Evolutionary conservation across 1,140 invertebrate species (phyloP), one percentile per base, ranked within the genome.

Genomic region (Oreohelix idahoensis): DNA sequence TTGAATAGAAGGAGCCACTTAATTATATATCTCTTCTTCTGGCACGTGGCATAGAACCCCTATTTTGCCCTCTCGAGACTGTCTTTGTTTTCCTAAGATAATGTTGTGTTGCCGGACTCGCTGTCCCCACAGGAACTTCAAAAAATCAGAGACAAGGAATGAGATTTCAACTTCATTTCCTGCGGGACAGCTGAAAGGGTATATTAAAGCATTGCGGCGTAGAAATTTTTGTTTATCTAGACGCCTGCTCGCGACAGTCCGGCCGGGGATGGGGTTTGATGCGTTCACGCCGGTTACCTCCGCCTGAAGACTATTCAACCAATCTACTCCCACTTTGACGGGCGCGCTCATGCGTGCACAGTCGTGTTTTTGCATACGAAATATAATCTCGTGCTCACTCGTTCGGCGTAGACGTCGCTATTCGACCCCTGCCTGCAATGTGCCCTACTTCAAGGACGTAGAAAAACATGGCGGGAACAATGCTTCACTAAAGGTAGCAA

Each of bases 391-490:
- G 1, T 23, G 23, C 71, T 73, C 71, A 45, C 71, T n/a, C 71
- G 2, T 15, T 23, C 13, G 26, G 8, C 36, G 4, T 29, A 45
- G 71, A 45, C 71, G 23, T 29, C 71, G 71, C n/a, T 10, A 23
- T 11, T 2, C 26, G 42, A 8, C 69, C 69, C 38, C 36, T 29
- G 38, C 36, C 11, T 73, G 8, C 38, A 10, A 1, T 36, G 23
- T 1, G 4, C 38, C 26, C 4, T 45, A 73, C 71, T 42, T 73
- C 71, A 73, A 73, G 39, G 71, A 42, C 38, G 2, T 42, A 73
- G 71, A 36, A 73, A 73, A 73, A 73, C 71, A 73, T 26, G 71
- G 71, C 8, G 69, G 11, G n/a, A n/a, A 73, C 71, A 73, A 73
- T 73, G 11, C 38, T 42, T 2, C 0, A 73, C 17, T 29, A 73